Base-by-base conservation (phyloP, 2,113 vertebrate genomes). In the Entelurus aequoreus region DNA sequence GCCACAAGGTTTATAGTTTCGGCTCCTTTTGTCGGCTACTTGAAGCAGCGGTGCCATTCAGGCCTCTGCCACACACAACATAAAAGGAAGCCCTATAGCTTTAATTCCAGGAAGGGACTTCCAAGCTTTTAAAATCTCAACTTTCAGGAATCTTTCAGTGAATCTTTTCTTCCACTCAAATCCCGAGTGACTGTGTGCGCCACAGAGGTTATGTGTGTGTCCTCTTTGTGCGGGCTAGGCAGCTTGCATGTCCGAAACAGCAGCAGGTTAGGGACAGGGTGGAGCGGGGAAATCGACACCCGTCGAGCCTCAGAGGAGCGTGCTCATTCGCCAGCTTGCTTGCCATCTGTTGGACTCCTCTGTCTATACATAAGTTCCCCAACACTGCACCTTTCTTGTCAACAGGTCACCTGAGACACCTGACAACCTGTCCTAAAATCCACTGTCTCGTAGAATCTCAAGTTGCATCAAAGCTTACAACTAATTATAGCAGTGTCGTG, bases 71-170 rank as follows among this genome's bases (percentile, higher is more conserved):
- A 73, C 52, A 51, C 71, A 80, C 51, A 58, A 61, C 83, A 89
- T 82, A 79, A 89, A 88, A 76, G 78, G 63, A 46, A 61, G 62
- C 71, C 78, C 78, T 77, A 86, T 74, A 79, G 83, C 79, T 87
- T 83, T 87, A 84, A 84, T 87, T 54, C 72, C 63, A 77, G 64
- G 66, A 62, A 68, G 69, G 53, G 38, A 69, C 77, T 78, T 80
- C 79, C 74, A 50, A 72, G 83, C 90, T 91, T 88, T 91, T 89
- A 90, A 91, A 80, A 88, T 85, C 88, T 90, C 88, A 80, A 85
- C 88, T 91, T 90, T 90, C 87, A 88, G 76, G 82, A 85, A 85
- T 78, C 84, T 87, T 89, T 77, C 84, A 76, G 59, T 74, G 76
- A 86, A 87, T 88, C 88, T 88, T 90, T 90, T 88, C 86, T 88